phyloP scores from a whole-genome alignment of 2,113 vertebrate species.

The Brevimyrus niger region DNA sequence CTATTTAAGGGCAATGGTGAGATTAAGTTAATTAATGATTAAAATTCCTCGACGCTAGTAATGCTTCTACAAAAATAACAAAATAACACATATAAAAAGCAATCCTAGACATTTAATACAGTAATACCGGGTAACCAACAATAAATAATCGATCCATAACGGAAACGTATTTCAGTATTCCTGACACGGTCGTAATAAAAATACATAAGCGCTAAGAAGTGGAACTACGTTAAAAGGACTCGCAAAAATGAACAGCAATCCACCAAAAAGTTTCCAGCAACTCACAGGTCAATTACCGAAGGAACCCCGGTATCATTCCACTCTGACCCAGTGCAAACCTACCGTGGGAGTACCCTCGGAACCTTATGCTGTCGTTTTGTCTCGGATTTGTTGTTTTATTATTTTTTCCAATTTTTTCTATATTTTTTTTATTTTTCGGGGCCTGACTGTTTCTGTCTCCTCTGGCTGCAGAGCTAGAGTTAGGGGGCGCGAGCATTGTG shows the following conservation, averaged over 20 bases:
- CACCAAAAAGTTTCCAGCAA: constrained; percentile 69
- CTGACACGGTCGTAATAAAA: constrained; percentile 28
- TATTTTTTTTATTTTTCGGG: constrained; percentile 46
- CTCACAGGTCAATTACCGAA: constrained; percentile 61
- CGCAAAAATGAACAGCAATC: constrained; percentile 47
- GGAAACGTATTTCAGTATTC: constrained; percentile 4
- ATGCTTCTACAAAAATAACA: constrained; percentile 32
- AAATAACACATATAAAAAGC: constrained; percentile 26
- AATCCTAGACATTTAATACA: not conserved
- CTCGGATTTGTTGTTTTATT: constrained; percentile 24
- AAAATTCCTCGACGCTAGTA: constrained; percentile 39
- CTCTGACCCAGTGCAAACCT: constrained; percentile 31
- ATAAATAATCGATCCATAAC: constrained; percentile 26
- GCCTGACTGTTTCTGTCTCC: constrained; percentile 52
- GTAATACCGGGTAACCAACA: constrained; percentile 19
- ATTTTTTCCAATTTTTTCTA: constrained; percentile 44
- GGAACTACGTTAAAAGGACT: constrained; percentile 46
- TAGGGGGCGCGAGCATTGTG: constrained; percentile 62
- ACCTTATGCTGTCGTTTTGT: constrained; percentile 9
- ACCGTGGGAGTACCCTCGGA: constrained; percentile 7
- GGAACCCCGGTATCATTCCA: constrained; percentile 57
- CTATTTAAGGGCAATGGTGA: constrained; percentile 15
- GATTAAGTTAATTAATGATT: constrained; percentile 39
- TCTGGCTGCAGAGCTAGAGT: constrained; percentile 47
- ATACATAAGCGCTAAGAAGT: constrained; percentile 43